Percentiles rank a stretch among this genome's conserved stretches.
phyloP scores from a whole-genome alignment of 1,140 invertebrate genomes.

The Portunus trituberculatus region DNA sequence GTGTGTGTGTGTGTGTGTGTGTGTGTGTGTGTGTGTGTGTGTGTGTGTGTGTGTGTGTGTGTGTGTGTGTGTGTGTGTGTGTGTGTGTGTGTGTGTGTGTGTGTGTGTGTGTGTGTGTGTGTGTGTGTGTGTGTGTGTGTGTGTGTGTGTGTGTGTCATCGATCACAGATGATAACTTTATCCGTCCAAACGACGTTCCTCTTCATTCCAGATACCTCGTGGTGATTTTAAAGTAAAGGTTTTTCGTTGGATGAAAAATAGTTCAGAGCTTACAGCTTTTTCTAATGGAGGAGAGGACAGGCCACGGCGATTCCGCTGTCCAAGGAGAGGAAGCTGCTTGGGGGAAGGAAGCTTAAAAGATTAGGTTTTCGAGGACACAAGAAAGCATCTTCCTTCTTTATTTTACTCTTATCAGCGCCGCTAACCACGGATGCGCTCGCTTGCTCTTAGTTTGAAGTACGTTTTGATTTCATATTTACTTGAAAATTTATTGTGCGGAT shows the following conservation, averaged over 20 bases:
- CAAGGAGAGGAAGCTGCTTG: neutral
- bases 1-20: conserved; percentile 42
- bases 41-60: conserved; percentile 14
- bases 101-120: no score
- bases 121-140: neutral
- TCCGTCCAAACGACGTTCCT: neutral
- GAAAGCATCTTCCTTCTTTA: no score
- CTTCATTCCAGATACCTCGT: no score
- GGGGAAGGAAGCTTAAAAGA: no score
- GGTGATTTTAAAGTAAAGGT: neutral
- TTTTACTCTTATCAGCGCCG: no score
- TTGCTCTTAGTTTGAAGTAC: no score
- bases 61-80: conserved; percentile 21
- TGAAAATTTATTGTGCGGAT: no score
- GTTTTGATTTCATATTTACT: no score
- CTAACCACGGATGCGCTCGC: no score
- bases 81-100: neutral
- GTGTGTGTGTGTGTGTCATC: neutral
- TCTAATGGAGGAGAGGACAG: neutral
- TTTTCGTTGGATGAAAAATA: no score
- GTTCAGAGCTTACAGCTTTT: neutral
- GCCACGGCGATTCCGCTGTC: neutral
- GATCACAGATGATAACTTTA: neutral
- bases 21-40: neutral
- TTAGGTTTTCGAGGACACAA: no score